Evolutionary conservation across 2,888 invertebrate species (phyloP), one percentile per base, ranked within the genome.

Genomic region (Phalera bucephala): DNA sequence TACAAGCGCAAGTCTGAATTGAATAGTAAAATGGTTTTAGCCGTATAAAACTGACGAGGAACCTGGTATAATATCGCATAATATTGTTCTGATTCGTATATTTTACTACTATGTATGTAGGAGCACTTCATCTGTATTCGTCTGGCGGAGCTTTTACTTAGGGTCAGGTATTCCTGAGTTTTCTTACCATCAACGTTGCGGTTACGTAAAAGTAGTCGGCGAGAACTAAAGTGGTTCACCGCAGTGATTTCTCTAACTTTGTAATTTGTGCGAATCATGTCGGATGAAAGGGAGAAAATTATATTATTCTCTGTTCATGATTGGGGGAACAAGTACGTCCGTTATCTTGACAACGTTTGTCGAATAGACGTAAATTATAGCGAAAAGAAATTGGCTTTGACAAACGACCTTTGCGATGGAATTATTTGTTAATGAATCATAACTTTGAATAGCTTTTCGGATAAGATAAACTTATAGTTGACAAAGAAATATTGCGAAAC

Each of bases 141-240:
- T 15, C 9, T 28, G 5, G 26, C 13, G n/a, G 5, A 28, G 27
- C 27, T 27, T 25, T 29, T 29, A 29, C 9, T 27, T 11, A 4
- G 7, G n/a, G 19, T 29, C 8, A 29, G 19, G 29, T 29, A 7
- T 29, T 11, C 17, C 26, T 32, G 35, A 28, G 25, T 41, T 55
- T 48, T 51, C 48, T 45, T 51, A 37, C 17, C 33, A 32, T 36
- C 40, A 23, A 25, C 15, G 9, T 40, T 72, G 63, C 51, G 62
- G 56, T 69, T 65, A 56, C 62, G 56, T 67, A 64, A 17, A 73
- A 65, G 46, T 45, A 56, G 32, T 55, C 51, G 40, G 43, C 39
- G 44, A 51, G 40, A 56, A 59, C 60, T 54, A 44, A 34, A 52
- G 39, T 33, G 49, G 53, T 49, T 58, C 52, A 57, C 69, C 66